Evolutionary conservation across 2,888 invertebrate species (phyloP), one percentile per base, ranked within the genome.

Genomic region (Thera obeliscata): DNA sequence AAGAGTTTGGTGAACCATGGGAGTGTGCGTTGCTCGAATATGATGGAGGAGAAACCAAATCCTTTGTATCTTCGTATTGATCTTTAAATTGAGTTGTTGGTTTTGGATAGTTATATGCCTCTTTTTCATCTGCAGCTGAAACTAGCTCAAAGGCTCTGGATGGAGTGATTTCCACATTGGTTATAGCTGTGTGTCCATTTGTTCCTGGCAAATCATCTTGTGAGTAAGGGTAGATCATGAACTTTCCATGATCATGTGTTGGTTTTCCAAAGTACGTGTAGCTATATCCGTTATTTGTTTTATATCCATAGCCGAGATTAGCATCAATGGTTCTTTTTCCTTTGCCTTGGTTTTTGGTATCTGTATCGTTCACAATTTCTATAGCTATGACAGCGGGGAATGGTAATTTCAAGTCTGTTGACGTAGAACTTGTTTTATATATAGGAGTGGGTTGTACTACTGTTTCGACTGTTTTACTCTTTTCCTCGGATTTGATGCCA

Each of bases 181-280:
- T 84, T 55, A 83, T 77, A 8, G 79, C 71, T 49, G 78, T 72
- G 35, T 83, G 78, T 56, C 80, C 80, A 33, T 84, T 84, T 35
- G 78, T 66, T 33, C 94, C 74, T 3, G 94, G 94, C 69, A 95
- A 95, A 76, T 96, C 95, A 65, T 95, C 92, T 82, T 96, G 96
- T 0, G 96, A 96, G 81, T 96, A 96, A 3, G 96, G 96, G 79
- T 96, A 96, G 69, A 96, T 94, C 91, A 95, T 94, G 76, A 95
- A 96, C 78, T 94, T 95, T 9, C 93, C 93, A 77, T 91, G 89
- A 41, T 91, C 88, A 75, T 91, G 87, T 0, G 82, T 78, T 41
- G 89, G 82, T 79, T 90, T 92, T n/a, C 93, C 94, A 50, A 94
- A 93, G 73, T 93, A 90, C 2, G 89, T 88, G 73, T 94, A 94